Conservation (phyloP, 2,888 invertebrate species). For the Orchesellides sinensis region DNA sequence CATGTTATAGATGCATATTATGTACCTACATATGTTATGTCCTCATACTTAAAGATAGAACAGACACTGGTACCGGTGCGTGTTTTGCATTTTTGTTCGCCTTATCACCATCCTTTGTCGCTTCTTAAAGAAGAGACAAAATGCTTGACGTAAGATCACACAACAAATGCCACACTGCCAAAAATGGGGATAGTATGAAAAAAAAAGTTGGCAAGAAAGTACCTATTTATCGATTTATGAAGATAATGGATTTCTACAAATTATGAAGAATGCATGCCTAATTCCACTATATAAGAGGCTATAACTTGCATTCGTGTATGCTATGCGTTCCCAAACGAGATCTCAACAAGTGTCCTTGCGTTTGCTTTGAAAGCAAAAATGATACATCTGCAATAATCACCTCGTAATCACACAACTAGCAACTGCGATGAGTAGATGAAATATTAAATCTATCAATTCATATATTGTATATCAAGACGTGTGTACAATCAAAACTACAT, state of each 20-base stretch:
- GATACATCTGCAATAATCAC: constrained; percentile 16
- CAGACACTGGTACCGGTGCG: constrained; percentile 5
- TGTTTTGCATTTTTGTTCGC: constrained; percentile 9
- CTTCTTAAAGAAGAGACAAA: constrained; percentile 1
- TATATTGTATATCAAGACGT: neutral
- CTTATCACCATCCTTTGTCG: constrained; percentile 10
- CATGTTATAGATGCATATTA: neutral
- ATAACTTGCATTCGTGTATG: neutral
- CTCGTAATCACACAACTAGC: constrained; percentile 15
- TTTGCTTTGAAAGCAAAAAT: neutral
- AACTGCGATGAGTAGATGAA: neutral
- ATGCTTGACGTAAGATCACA: constrained; percentile 42
- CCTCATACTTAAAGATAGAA: neutral
- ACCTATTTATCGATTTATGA: neutral
- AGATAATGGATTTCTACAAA: constrained; percentile 27
- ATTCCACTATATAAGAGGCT: neutral
- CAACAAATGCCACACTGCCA: neutral
- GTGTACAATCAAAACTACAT: neutral
- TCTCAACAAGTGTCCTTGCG: constrained; percentile 41
- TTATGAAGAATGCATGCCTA: neutral
- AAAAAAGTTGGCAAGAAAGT: constrained; percentile 33
- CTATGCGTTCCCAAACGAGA: constrained; percentile 7
- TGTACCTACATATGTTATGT: neutral
- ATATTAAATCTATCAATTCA: neutral
- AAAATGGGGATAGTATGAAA: neutral